Base-by-base conservation (phyloP, 2,888 invertebrate species). In the Eristalis arbustorum region DNA sequence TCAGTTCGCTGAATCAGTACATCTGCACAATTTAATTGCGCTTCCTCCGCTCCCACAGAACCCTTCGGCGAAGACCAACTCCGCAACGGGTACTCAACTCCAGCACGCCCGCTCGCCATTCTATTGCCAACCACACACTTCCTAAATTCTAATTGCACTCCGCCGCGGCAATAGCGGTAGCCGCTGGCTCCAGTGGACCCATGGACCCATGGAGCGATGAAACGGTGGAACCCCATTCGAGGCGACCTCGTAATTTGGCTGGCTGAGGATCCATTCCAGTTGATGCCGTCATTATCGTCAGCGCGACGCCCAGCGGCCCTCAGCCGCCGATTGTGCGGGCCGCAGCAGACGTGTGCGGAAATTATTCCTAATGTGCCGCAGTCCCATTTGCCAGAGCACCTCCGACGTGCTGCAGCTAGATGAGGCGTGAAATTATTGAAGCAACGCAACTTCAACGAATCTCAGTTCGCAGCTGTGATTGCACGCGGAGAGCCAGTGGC, bases 381-480 rank as follows among this genome's bases (percentile, higher is more conserved):
- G 59, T 68, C 62, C 76, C 76, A 84, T 84, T 84, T 84, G 80
- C 80, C 76, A 73, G 49, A 75, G 78, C 49, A 61, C 59, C 49
- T 18, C 49, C 49, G 5, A 49, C 18, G 49, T 67, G 68, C 37
- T 63, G 64, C 34, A 59, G 59, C 25, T 18, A 67, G 81, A 85
- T 85, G 81, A 85, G 85, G 82, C 81, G 82, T 73, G 71, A 85
- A 85, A 85, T 85, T 77, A 78, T 67, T 49, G n/a, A n/a, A n/a
- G 63, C 71, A 79, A 74, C 67, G 59, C 59, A 23, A 25, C 25
- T 59, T 18, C 49, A 49, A 18, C 49, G 49, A 49, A 18, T 18
- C 78, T 66, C 37, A 85, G 63, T 2, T 37, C 56, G 71, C 23
- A 23, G 76, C 28, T 25, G 59, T 25, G 25, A 28, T 59, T 59